These are phyloP conservation scores for Priocnemis perturbator DNA, from an alignment of 2,888 invertebrate species.

Conservation along the genomic window DNA sequence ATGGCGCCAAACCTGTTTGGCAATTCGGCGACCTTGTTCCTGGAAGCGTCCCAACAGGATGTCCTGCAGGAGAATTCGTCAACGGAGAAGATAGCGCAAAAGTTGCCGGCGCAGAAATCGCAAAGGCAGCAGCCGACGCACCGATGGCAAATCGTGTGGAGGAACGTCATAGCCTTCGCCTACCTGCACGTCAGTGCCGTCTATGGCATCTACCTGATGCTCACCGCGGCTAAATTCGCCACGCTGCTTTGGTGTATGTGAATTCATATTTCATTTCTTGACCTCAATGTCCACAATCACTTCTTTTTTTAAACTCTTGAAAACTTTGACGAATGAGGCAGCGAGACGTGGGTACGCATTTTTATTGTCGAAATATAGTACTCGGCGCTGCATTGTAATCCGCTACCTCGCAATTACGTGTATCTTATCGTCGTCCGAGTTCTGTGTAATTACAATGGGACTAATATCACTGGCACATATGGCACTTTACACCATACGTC, in stretches of 20 bases:
- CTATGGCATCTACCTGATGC: constrained; percentile 80
- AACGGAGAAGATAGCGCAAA: constrained; percentile 37
- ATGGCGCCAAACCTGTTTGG: constrained; percentile 82
- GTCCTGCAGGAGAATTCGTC: constrained; percentile 59
- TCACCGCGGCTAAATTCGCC: constrained; percentile 75
- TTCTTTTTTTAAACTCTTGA: too few relatives aligned
- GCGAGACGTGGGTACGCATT: too few relatives aligned
- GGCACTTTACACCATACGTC: too few relatives aligned
- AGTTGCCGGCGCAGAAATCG: constrained; percentile 38
- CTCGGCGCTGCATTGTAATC: too few relatives aligned
- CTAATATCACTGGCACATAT: too few relatives aligned
- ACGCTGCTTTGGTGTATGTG: constrained; percentile 79
- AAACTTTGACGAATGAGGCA: too few relatives aligned
- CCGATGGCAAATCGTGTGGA: constrained; percentile 86
- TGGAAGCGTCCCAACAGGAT: constrained; percentile 72
- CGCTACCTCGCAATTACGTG: too few relatives aligned
- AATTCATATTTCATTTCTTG: too few relatives aligned
- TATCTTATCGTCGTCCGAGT: too few relatives aligned
- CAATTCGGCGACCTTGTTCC: constrained; percentile 77
- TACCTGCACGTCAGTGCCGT: constrained; percentile 82
- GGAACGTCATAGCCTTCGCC: constrained; percentile 84
- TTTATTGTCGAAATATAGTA: too few relatives aligned
- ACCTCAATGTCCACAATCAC: too few relatives aligned
- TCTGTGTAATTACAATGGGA: too few relatives aligned
- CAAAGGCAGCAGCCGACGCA: constrained; percentile 57